Evolutionary conservation across 1,140 invertebrate species (phyloP), one percentile per base, ranked within the genome.

Genomic region (Galleria mellonella): DNA sequence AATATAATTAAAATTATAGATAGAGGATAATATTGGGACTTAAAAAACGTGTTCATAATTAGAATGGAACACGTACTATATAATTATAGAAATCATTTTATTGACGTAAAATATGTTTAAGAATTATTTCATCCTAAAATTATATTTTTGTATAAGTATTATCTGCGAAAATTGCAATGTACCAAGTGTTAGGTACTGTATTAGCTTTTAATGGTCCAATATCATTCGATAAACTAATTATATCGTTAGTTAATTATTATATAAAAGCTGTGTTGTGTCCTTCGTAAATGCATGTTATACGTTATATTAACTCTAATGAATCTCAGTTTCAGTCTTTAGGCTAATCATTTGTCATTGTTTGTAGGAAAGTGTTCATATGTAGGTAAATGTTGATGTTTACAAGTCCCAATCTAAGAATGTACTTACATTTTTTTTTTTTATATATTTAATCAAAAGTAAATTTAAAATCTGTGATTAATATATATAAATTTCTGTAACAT

Each of bases 111-210:
- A 23, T 45, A 44, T 35, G 43, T 50, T 38, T 51, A 46, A 46
- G 39, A 41, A 51, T 42, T 47, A 55, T 65, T 73, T 68, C 52
- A 61, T 66, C 62, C 68, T 60, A 65, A 74, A 74, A 78, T 76
- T 69, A 78, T 83, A 83, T 81, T 83, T 83, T 81, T 83, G 75
- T 83, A 83, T 67, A 83, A 64, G 66, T 75, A 78, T 81, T 83
- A 62, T 69, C 54, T 66, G 61, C 62, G 54, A 62, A 63, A 65
- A 67, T 54, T 62, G 67, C 62, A 65, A 68, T 67, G 58, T 62
- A 56, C 61, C 65, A 64, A 68, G 48, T 70, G 55, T 71, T 57
- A 42, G 29, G 43, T 46, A 46, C 39, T 17, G 32, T 43, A 32
- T 37, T 72, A 76, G 69, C 64, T 71, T 68, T 65, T 72, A 74